Evolutionary conservation across 2,888 invertebrate genomes (phyloP), one percentile per base, ranked within the genome.

Genomic region (Aricia artaxerxes): DNA sequence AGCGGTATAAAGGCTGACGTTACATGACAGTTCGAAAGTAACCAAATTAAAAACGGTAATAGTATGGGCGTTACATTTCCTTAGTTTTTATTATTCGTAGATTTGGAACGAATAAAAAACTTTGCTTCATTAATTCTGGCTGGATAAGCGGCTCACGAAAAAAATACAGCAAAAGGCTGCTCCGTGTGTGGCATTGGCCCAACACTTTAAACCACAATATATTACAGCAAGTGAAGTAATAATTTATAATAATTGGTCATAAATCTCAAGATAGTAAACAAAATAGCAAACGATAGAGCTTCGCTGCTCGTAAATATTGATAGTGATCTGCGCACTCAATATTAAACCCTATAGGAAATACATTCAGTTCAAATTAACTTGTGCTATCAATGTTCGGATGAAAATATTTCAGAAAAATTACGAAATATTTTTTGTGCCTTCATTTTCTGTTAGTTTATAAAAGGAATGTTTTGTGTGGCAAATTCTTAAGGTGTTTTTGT

Each of bases 211-310:
- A 6, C 13, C 31, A 35, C 49, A 75, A 31, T 49, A 44, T 75
- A 49, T 49, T 75, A 69, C 69, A 69, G 53, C 49, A 4, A 75
- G 49, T 49, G 31, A 57, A 76, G 53, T 35, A 57, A 53, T 31
- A 76, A 76, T 53, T 35, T 31, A 76, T 76, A 53, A 76, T 76
- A 76, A 76, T 76, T 76, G 57, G 76, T 35, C 76, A 76, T 76
- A 76, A 76, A 76, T 76, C 57, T 35, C 35, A 57, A 57, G 76
- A 76, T 76, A 76, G 53, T 76, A 76, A 53, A 76, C 76, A 76
- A 76, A 76, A 57, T 35, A 24, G 73, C 44, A 49, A 73, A 73
- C 44, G 57, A 76, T 57, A 73, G 69, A 69, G 76, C 76, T 57
- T 13, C 76, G 13, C 53, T 35, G 57, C 53, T 53, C 76, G 76